phyloP scores from a whole-genome alignment of 1,140 invertebrate species.

The Euura saliciscinereae region DNA sequence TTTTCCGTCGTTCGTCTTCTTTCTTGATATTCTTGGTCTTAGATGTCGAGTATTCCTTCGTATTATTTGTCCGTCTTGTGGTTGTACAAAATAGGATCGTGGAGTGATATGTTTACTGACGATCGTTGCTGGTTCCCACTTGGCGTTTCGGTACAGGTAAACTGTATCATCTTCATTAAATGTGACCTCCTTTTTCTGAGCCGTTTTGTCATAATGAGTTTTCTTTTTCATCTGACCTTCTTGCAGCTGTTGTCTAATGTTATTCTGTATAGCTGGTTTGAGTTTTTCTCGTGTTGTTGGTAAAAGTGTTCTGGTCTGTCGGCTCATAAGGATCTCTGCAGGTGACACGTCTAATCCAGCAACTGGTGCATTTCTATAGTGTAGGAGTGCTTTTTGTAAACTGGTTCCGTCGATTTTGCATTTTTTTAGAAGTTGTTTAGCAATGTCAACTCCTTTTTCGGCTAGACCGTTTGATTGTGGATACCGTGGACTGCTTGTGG shows the following conservation, averaged over 20 bases:
- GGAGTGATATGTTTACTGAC: background rate
- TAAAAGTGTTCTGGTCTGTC: constrained; percentile 9
- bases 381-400: constrained; percentile 10
- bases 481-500: constrained; percentile 29
- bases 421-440: constrained; percentile 43
- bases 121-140: background rate
- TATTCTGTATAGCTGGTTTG: background rate
- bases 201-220: background rate
- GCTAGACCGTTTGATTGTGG: constrained; percentile 32
- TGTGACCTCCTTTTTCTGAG: background rate
- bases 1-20: too few relatives aligned
- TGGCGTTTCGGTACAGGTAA: background rate
- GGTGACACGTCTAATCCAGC: constrained; percentile 14
- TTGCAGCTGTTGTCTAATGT: background rate
- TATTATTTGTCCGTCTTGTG: too few relatives aligned
- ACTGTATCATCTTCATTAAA: background rate
- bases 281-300: background rate
- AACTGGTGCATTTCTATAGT: constrained; percentile 16
- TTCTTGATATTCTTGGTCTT: too few relatives aligned
- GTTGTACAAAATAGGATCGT: too few relatives aligned
- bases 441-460: constrained; percentile 40
- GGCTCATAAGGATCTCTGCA: constrained; percentile 2
- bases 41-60: too few relatives aligned
- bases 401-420: constrained; percentile 28
- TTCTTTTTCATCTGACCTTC: background rate